Evolutionary conservation across 2,797 vertebrate genomes (phyloP).

Genomic region (Macropus fuliginosus): DNA sequence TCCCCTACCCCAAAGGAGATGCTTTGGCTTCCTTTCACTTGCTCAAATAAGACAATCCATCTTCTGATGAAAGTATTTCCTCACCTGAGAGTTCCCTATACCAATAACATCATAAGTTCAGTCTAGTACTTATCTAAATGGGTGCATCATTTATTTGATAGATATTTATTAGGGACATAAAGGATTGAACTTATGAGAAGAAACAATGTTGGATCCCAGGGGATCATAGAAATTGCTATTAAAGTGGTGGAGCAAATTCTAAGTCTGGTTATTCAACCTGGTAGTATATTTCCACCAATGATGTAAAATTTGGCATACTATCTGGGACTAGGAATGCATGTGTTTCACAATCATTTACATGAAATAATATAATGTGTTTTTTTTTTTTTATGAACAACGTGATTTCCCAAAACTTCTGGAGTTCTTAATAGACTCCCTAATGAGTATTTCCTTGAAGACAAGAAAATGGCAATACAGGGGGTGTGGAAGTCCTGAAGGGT

Average conservation of each 20-base stretch:
- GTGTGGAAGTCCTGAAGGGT: neutral
- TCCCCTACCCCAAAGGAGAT: neutral
- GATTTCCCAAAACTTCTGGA: conserved; percentile 36
- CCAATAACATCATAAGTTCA: neutral
- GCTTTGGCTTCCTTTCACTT: neutral
- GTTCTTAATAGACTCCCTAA: conserved; percentile 61
- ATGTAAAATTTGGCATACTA: conserved; percentile 31
- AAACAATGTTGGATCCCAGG: neutral
- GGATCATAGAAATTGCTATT: neutral
- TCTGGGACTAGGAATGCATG: neutral
- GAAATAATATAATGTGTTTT: neutral
- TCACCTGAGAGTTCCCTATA: neutral
- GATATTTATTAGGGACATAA: neutral
- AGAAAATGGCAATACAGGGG: neutral
- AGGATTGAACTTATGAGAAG: neutral
- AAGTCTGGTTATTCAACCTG: neutral
- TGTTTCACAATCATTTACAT: conserved; percentile 18
- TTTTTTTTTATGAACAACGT: conserved; percentile 7
- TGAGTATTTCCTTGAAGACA: conserved; percentile 51
- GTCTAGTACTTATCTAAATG: neutral
- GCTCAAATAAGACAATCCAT: neutral
- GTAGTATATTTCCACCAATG: conserved; percentile 7
- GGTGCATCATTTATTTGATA: neutral
- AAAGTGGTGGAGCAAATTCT: neutral
- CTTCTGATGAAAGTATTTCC: neutral